Conservation (phyloP, 2,797 vertebrate species). For the Galago senegalensis region DNA sequence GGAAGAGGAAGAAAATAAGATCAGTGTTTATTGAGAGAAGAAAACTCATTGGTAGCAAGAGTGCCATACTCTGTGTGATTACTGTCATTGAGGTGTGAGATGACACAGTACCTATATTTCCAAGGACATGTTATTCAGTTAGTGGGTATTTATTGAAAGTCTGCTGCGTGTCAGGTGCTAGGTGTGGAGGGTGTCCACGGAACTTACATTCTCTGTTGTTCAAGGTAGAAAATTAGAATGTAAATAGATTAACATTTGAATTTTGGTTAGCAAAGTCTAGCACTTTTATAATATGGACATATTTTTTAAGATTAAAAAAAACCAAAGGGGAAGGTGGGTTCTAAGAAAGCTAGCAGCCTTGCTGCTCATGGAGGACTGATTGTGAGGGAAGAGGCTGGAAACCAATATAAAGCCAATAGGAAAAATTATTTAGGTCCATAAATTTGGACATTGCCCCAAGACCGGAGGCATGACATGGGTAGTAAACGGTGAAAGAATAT, state of each 20-base stretch:
- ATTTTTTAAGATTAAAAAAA: not conserved
- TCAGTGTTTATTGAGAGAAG: not conserved
- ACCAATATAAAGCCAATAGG: constrained; percentile 21
- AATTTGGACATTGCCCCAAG: not conserved
- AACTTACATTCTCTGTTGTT: not conserved
- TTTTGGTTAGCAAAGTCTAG: not conserved
- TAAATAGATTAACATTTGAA: not conserved
- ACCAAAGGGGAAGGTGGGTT: not conserved
- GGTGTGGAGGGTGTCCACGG: not conserved
- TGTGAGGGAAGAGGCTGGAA: not conserved
- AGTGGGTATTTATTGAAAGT: not conserved
- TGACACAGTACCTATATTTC: not conserved
- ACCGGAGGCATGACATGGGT: not conserved
- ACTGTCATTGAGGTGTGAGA: not conserved
- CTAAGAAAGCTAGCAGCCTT: not conserved
- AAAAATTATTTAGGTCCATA: constrained; percentile 35
- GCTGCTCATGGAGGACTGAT: not conserved
- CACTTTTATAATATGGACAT: not conserved
- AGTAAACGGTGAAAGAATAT: not conserved
- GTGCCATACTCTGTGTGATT: not conserved
- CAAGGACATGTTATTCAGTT: not conserved
- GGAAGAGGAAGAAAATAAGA: not conserved
- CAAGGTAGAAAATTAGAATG: not conserved
- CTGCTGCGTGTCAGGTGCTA: not conserved
- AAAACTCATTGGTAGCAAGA: not conserved